A percentile compares a stretch with the other conserved stretches of the same genome.
Conservation (phyloP, 2,797 vertebrate genomes). For the Coregonus sp. region DNA sequence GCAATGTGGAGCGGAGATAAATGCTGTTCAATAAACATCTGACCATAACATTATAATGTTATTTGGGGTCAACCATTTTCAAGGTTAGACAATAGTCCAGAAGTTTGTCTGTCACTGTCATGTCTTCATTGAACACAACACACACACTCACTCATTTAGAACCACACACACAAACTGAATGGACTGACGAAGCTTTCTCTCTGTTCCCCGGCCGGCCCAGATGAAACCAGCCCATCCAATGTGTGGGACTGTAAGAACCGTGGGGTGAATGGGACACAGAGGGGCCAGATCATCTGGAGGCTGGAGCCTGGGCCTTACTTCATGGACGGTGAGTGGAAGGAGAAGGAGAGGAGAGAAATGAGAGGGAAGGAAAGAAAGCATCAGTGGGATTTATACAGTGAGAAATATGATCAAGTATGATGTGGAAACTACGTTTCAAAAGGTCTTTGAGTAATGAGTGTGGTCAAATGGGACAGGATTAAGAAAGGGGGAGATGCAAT, state of each 20-base stretch:
- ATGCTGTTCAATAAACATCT: not conserved
- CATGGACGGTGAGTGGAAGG: constrained; percentile 89
- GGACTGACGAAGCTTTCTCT: not conserved
- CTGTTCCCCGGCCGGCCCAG: constrained; percentile 62
- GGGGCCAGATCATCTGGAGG: constrained; percentile 97
- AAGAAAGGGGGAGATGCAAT: too few species aligned
- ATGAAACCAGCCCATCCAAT: constrained; percentile 95
- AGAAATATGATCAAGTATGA: not conserved
- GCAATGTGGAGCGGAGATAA: not conserved
- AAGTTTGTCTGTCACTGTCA: not conserved
- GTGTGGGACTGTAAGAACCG: constrained; percentile 99
- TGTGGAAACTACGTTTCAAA: not conserved
- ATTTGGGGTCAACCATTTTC: too few species aligned
- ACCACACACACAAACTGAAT: not conserved
- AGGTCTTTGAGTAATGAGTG: not conserved
- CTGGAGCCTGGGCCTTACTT: constrained; percentile 95
- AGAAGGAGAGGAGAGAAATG: too few species aligned
- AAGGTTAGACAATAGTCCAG: not conserved
- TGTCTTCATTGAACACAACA: not conserved
- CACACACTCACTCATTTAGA: not conserved
- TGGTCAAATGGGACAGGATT: not conserved
- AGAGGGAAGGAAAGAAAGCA: not conserved
- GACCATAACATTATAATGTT: not conserved
- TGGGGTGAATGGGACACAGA: constrained; percentile 95
- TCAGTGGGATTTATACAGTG: not conserved